Percentiles rank a stretch among this genome's conserved stretches.
These are phyloP conservation scores for Tribolium freemani DNA, from an alignment of 2,888 invertebrate genomes.

Conservation along the genomic window DNA sequence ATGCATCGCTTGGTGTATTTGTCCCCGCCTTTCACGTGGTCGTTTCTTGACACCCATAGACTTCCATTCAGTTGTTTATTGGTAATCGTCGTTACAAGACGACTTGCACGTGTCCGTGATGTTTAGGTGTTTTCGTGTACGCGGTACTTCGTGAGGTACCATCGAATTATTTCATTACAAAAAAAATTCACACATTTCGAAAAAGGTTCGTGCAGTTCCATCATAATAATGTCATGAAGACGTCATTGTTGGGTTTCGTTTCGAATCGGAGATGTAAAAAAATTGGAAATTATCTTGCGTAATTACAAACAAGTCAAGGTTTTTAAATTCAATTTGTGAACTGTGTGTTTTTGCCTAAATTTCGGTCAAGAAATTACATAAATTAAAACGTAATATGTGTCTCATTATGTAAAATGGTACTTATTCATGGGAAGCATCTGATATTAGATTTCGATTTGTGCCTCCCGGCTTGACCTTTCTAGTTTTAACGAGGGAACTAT, in stretches of 20 bases:
- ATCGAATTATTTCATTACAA: not conserved
- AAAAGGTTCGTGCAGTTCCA: not conserved
- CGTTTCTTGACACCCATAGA: conserved; percentile 18
- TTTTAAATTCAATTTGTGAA: not conserved
- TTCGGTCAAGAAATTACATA: conserved; percentile 11
- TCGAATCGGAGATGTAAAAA: not conserved
- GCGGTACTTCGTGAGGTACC: not conserved
- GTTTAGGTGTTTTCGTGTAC: conserved; percentile 13
- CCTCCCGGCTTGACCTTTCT: conserved; percentile 25
- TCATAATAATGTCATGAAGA: not conserved
- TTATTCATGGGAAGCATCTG: conserved; percentile 18
- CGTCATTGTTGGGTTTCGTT: not conserved
- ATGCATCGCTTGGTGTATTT: no score
- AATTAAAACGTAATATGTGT: conserved; percentile 9
- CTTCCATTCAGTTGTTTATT: conserved; percentile 26
- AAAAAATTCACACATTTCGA: not conserved
- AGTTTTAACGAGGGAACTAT: conserved; percentile 18
- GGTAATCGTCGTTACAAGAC: conserved; percentile 25
- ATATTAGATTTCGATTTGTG: conserved; percentile 23
- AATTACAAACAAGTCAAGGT: not conserved
- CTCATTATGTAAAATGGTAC: conserved; percentile 14
- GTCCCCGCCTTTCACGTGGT: conserved; percentile 35
- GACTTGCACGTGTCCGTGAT: conserved; percentile 13
- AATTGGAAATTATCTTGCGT: not conserved
- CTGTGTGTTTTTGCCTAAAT: not conserved